Evolutionary conservation across 2,888 invertebrate genomes (phyloP).

Genomic region (Nomada lathburiana): DNA sequence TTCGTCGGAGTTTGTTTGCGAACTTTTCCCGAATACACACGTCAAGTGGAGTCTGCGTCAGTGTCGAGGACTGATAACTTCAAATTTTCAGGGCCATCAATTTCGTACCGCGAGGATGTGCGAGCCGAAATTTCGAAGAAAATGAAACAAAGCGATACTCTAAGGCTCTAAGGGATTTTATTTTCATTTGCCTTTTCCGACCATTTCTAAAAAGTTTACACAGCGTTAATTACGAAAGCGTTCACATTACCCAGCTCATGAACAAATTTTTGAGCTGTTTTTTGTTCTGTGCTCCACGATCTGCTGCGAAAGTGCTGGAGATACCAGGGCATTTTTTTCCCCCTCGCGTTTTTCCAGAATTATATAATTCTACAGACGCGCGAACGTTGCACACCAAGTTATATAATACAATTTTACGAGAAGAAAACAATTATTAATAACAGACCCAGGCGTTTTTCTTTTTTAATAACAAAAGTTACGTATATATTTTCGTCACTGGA

Average conservation of each 20-base stretch:
- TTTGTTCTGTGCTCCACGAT: background rate
- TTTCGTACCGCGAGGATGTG: background rate
- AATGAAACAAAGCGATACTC: background rate
- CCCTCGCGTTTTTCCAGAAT: background rate
- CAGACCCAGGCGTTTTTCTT: too few relatives aligned
- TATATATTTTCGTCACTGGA: background rate
- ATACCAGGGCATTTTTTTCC: background rate
- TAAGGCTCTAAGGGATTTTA: background rate
- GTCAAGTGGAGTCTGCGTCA: background rate
- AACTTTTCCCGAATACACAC: background rate
- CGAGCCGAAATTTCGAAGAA: background rate
- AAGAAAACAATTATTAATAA: too few relatives aligned
- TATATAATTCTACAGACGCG: background rate
- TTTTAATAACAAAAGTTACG: too few relatives aligned
- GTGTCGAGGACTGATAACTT: background rate
- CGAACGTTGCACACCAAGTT: too few relatives aligned
- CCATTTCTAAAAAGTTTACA: background rate
- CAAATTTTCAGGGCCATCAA: conserved; percentile 6
- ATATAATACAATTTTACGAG: too few relatives aligned
- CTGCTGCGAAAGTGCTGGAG: background rate
- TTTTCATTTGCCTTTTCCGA: background rate
- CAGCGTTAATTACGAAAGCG: background rate
- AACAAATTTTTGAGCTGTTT: background rate
- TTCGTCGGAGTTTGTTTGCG: background rate
- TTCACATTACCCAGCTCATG: background rate